These are phyloP conservation scores for Nerophis lumbriciformis DNA, from an alignment of 2,113 vertebrate species.

Conservation along the genomic window DNA sequence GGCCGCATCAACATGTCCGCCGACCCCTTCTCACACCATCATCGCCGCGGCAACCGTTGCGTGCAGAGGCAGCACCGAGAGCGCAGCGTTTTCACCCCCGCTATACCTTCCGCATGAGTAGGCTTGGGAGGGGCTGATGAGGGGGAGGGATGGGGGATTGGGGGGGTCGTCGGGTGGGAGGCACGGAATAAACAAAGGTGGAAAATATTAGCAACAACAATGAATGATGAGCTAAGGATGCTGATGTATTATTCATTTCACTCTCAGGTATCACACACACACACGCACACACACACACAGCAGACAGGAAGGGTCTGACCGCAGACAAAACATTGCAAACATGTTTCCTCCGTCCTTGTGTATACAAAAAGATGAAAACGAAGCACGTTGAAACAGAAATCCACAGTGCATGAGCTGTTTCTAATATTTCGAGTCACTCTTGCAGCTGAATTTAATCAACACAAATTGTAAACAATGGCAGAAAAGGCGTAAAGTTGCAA, in stretches of 20 bases:
- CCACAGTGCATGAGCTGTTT: not conserved
- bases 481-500: too few species aligned
- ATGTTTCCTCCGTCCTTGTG: not conserved
- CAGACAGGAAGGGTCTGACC: conserved; percentile 22
- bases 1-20: conserved; percentile 42
- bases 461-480: too few species aligned
- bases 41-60: conserved; percentile 52
- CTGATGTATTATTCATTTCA: not conserved
- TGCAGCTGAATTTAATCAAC: too few species aligned
- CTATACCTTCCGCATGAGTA: conserved; percentile 64
- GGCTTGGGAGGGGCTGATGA: conserved; percentile 48
- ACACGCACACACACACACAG: not conserved
- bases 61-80: conserved; percentile 62
- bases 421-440: too few species aligned
- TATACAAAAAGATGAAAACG: conserved; percentile 16
- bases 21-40: conserved; percentile 48
- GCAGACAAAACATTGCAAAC: conserved; percentile 44
- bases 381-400: conserved; percentile 10
- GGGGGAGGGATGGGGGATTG: conserved; percentile 1
- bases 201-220: conserved; percentile 21
- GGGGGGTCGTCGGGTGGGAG: conserved; percentile 2
- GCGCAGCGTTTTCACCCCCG: conserved; percentile 54
- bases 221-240: conserved; percentile 5
- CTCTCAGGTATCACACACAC: conserved; percentile 2
- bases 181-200: conserved; percentile 1